These are phyloP conservation scores for Drosophila affinis DNA, from an alignment of 2,888 invertebrate species.

Conservation along the genomic window DNA sequence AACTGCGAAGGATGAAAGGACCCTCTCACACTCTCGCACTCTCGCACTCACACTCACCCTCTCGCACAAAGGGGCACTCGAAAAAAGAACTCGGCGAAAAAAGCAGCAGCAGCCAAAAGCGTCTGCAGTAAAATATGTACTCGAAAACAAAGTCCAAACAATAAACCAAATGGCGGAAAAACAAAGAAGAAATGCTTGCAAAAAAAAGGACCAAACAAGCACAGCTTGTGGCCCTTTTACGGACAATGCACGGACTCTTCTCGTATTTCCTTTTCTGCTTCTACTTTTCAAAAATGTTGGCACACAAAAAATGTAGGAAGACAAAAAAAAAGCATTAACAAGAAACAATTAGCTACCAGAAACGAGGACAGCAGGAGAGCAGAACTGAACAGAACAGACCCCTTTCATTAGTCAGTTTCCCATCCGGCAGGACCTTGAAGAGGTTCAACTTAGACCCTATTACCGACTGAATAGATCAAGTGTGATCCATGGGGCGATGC, in stretches of 20 bases:
- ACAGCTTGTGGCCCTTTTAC: slow-evolving; percentile 73
- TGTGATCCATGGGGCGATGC: not conserved
- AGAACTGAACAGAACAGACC: slow-evolving; percentile 14
- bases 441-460: not conserved
- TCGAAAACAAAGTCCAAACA: slow-evolving; percentile 74
- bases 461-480: not conserved
- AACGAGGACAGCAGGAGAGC: slow-evolving; percentile 51
- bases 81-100: slow-evolving; percentile 25
- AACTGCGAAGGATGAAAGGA: slow-evolving; percentile 52
- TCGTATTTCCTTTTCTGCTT: slow-evolving; percentile 13
- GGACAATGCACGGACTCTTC: slow-evolving; percentile 58
- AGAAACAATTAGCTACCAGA: slow-evolving; percentile 71
- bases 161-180: slow-evolving; percentile 73
- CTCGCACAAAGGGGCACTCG: slow-evolving; percentile 28
- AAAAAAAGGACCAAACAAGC: slow-evolving; percentile 58
- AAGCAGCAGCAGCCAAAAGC: slow-evolving; percentile 52
- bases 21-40: slow-evolving; percentile 12
- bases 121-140: slow-evolving; percentile 71
- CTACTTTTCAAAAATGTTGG: slow-evolving; percentile 24
- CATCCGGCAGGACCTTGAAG: slow-evolving; percentile 11
- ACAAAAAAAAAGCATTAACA: slow-evolving; percentile 71
- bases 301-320: slow-evolving; percentile 35
- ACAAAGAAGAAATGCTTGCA: slow-evolving; percentile 40
- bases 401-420: slow-evolving; percentile 46
- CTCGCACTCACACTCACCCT: slow-evolving; percentile 11